Conservation (phyloP, 2,113 vertebrate species). For the Pitta sordida region DNA sequence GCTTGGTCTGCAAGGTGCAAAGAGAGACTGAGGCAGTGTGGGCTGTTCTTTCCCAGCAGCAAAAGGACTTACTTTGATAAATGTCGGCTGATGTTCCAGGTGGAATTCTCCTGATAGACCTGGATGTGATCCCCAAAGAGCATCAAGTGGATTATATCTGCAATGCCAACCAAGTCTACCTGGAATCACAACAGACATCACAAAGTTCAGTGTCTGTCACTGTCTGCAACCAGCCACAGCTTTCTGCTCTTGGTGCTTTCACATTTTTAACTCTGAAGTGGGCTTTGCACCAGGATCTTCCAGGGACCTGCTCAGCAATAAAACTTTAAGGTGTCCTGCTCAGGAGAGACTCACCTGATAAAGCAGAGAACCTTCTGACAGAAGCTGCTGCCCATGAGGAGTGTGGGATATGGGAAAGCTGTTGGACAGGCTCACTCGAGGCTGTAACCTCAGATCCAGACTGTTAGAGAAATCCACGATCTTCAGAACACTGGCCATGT, state of each 20-base stretch:
- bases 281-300: background rate
- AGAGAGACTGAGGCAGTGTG: background rate
- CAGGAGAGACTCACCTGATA: conserved; percentile 74
- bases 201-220: background rate
- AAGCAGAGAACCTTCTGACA: conserved; percentile 69
- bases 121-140: conserved; percentile 74
- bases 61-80: conserved; percentile 69
- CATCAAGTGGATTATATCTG: conserved; percentile 80
- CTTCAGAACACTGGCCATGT: conserved; percentile 65
- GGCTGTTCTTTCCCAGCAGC: background rate
- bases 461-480: conserved; percentile 83
- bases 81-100: conserved; percentile 73
- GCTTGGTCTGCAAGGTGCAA: background rate
- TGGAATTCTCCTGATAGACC: conserved; percentile 60
- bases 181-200: conserved; percentile 65
- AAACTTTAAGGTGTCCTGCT: background rate
- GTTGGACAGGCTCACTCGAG: conserved; percentile 42
- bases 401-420: conserved; percentile 73
- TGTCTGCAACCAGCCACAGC: background rate
- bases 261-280: background rate
- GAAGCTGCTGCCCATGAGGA: conserved; percentile 74
- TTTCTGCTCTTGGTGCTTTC: background rate
- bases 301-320: background rate
- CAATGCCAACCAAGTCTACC: conserved; percentile 85
- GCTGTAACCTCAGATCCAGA: conserved; percentile 75